These are phyloP conservation scores for Cottoperca gobio DNA, from an alignment of 2,797 vertebrate genomes.

Conservation along the genomic window DNA sequence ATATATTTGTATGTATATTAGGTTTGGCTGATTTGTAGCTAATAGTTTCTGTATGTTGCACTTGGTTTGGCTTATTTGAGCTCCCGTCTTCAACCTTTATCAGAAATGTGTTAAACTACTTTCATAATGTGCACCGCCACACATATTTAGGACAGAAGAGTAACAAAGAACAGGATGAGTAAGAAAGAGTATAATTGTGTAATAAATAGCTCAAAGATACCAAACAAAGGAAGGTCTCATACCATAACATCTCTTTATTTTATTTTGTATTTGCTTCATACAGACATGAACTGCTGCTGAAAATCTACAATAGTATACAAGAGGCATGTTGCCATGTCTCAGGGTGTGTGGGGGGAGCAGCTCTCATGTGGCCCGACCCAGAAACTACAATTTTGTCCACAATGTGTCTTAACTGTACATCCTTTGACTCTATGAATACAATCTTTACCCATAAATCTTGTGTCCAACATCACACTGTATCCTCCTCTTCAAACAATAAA, in stretches of 20 bases:
- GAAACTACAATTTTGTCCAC: conserved; percentile 35
- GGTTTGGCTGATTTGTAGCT: no score
- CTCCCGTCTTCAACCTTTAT: not conserved
- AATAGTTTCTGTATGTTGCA: no score
- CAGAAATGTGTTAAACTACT: not conserved
- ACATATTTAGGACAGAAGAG: not conserved
- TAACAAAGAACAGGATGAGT: not conserved
- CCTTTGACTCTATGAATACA: conserved; percentile 20
- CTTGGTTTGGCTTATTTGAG: no score
- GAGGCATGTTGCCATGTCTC: conserved; percentile 46
- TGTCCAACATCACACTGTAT: conserved; percentile 1
- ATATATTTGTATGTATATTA: no score
- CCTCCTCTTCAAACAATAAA: conserved; percentile 15
- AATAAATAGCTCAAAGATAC: not conserved
- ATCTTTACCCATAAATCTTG: conserved; percentile 6
- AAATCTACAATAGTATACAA: conserved; percentile 73
- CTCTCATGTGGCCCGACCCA: conserved; percentile 16
- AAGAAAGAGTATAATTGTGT: not conserved
- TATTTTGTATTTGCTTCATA: conserved; percentile 63
- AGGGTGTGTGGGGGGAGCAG: conserved; percentile 30
- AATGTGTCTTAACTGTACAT: conserved; percentile 53
- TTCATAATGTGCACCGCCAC: not conserved
- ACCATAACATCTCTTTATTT: conserved; percentile 73
- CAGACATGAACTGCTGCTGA: conserved; percentile 67
- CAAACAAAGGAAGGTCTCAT: conserved; percentile 13